These are phyloP conservation scores for Paracyclopina nana DNA, from an alignment of 1,140 invertebrate genomes.

Conservation along the genomic window DNA sequence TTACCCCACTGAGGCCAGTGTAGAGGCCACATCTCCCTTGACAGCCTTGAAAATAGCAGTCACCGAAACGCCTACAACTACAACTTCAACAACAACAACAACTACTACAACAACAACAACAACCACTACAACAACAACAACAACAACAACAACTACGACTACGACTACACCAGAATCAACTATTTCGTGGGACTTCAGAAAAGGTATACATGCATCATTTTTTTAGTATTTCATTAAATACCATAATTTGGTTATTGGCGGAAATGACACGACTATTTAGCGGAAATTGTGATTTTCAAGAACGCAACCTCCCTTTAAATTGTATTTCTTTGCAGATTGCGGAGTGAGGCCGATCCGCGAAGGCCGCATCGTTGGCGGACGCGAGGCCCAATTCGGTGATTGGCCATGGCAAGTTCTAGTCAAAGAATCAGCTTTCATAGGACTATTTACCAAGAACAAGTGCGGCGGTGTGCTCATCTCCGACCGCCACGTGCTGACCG, in stretches of 20 bases:
- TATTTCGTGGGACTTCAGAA: slow-evolving; percentile 11
- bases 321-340: slow-evolving; percentile 44
- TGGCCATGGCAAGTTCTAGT: slow-evolving; percentile 87
- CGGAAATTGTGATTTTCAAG: background rate
- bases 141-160: slow-evolving; percentile 18
- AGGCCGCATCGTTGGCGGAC: slow-evolving; percentile 72
- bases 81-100: slow-evolving; percentile 15
- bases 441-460: slow-evolving; percentile 86
- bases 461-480: slow-evolving; percentile 79
- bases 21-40: background rate
- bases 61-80: slow-evolving; percentile 15
- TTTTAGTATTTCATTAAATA: background rate
- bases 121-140: slow-evolving; percentile 12
- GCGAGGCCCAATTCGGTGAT: slow-evolving; percentile 57
- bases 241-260: background rate
- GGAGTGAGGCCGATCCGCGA: slow-evolving; percentile 53
- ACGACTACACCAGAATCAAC: slow-evolving; percentile 15
- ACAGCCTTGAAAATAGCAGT: slow-evolving; percentile 2
- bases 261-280: too few species aligned
- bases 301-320: background rate
- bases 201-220: background rate
- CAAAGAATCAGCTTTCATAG: slow-evolving; percentile 73
- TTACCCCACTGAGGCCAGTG: too few species aligned
- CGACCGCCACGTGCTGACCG: slow-evolving; percentile 55
- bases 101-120: slow-evolving; percentile 8